These are phyloP conservation scores for Rhogogaster chlorosoma DNA, from an alignment of 2,888 invertebrate genomes.

Conservation along the genomic window DNA sequence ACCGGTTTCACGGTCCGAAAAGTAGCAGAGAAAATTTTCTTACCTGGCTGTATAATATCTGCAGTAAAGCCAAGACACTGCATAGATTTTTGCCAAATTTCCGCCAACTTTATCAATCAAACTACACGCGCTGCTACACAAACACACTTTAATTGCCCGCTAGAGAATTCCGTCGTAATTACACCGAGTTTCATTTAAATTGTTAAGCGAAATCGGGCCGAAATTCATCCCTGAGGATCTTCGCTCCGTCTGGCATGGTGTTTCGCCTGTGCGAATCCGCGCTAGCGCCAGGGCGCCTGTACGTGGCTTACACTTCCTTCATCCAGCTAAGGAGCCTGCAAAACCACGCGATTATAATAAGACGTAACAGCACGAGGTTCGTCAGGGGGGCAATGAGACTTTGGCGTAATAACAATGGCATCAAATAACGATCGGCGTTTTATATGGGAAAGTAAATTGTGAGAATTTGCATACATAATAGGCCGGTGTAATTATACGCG, in stretches of 20 bases:
- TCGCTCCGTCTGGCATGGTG: background rate
- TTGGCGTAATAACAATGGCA: background rate
- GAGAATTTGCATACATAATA: background rate
- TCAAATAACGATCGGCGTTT: background rate
- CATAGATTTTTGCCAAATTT: background rate
- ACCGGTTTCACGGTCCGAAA: constrained; percentile 1
- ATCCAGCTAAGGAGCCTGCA: background rate
- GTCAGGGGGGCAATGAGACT: constrained; percentile 9
- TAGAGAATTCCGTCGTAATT: background rate
- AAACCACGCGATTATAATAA: background rate
- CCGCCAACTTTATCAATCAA: too few relatives aligned
- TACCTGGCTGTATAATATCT: background rate
- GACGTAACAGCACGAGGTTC: background rate
- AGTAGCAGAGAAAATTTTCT: background rate
- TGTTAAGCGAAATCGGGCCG: background rate
- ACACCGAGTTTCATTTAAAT: background rate
- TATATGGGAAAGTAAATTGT: constrained; percentile 14
- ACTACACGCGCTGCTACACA: background rate
- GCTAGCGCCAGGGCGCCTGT: constrained; percentile 4
- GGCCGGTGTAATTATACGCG: constrained; percentile 10
- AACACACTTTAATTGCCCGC: background rate
- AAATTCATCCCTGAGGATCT: background rate
- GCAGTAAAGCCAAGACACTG: background rate
- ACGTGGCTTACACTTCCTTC: background rate
- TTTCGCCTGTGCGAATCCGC: background rate